Percentiles rank a stretch among this genome's conserved stretches.
Evolutionary conservation across 2,113 vertebrate genomes (phyloP).

Genomic region (Thinocorus orbignyianus): DNA sequence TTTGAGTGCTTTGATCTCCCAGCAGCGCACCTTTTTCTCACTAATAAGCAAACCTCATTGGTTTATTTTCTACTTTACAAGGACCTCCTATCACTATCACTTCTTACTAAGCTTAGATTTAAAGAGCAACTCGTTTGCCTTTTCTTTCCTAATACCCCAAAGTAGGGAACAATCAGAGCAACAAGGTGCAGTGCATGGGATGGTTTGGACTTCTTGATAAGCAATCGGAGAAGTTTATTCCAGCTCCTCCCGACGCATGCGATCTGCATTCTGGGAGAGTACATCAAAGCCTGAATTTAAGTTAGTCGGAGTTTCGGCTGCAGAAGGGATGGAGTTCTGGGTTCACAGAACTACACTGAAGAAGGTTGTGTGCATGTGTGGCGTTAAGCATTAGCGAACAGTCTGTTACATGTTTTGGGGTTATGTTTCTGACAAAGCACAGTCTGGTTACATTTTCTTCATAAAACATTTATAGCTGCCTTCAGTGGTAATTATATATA

Average conservation of each 20-base stretch:
- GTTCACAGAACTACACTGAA: conserved; percentile 8
- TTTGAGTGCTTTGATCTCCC: not conserved
- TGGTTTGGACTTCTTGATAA: not conserved
- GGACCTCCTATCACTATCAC: not conserved
- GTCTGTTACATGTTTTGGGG: conserved; percentile 59
- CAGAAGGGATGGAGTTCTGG: conserved; percentile 51
- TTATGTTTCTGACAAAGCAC: conserved; percentile 69
- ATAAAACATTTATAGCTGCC: conserved; percentile 74
- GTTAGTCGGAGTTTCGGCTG: not conserved
- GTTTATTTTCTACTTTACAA: not conserved
- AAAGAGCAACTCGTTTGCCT: fast-evolving
- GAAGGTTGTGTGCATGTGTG: conserved; percentile 60
- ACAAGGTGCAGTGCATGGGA: fast-evolving
- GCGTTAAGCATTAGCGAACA: conserved; percentile 50
- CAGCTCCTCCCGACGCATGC: not conserved
- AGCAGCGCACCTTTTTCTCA: not conserved
- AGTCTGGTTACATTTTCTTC: conserved; percentile 65
- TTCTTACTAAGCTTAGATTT: not conserved
- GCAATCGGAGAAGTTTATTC: not conserved
- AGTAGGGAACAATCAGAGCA: not conserved
- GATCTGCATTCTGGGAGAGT: conserved; percentile 26
- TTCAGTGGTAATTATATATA: conserved; percentile 72
- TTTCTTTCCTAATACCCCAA: not conserved
- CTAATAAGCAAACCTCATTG: not conserved
- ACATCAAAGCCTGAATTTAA: not conserved